Evolutionary conservation across 2,113 vertebrate species (phyloP), one percentile per base, ranked within the genome.

Genomic region (Theristicus caerulescens): DNA sequence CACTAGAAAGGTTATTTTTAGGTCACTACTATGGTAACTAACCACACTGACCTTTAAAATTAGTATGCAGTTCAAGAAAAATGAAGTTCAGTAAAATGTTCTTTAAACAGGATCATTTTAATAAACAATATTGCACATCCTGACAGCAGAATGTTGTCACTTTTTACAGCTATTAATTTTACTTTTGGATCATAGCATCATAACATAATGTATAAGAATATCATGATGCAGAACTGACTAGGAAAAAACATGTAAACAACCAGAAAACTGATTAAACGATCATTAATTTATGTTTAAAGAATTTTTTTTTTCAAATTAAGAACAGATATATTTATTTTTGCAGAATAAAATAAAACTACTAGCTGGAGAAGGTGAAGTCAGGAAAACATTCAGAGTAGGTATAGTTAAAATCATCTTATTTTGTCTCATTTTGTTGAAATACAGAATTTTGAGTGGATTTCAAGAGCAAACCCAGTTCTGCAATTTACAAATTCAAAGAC

Each of bases 11-110:
- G 98, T 98, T 97, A 98, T 96, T 97, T 96, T 94, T 96, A 97
- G 98, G 98, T 98, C 98, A 98, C 81, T 69, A 95, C 97, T 97
- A 98, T 88, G 44, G 97, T 97, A 97, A 98, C 97, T 97, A 96
- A 94, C 87, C 94, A 93, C 81, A 93, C 10, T 94, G 98, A 98
- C 96, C 93, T 97, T 98, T 98, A 97, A 96, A 98, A 98, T 96
- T 97, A 97, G 97, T 82, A 81, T 95, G 95, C 97, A 89, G 66
- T 97, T 97, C 96, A 86, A 97, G 95, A 96, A 96, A 98, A 97
- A 96, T 21, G 88, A 97, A 97, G 94, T 97, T 97, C 91, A 93
- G 94, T 78, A 89, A 97, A 97, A 96, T 61, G 95, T 89, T 93
- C 94, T 97, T 96, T 96, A 96, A 97, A 95, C 46, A 77, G 62